Conservation (phyloP, 2,113 vertebrate genomes). For the Laterallus jamaicensis region DNA sequence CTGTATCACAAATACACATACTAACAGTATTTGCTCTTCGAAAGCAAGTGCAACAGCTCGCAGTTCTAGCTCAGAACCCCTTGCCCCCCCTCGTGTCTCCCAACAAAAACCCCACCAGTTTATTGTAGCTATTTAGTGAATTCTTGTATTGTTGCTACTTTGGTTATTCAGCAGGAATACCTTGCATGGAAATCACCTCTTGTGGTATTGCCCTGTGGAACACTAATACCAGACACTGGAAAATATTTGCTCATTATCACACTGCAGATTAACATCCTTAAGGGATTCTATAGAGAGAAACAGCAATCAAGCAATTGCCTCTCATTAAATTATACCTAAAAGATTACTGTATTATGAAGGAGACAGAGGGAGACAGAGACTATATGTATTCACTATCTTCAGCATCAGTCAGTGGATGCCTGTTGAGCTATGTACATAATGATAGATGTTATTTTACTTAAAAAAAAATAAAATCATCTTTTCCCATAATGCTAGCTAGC, state of each 20-base stretch:
- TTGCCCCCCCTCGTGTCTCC: too few relatives aligned
- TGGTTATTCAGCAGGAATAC: not conserved
- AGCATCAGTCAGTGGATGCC: not conserved
- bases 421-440: not conserved
- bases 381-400: not conserved
- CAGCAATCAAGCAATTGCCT: not conserved
- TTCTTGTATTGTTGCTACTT: not conserved
- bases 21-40: not conserved
- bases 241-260: conserved; percentile 10
- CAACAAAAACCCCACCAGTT: not conserved
- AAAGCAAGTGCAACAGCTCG: not conserved
- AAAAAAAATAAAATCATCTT: not conserved
- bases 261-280: not conserved
- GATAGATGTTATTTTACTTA: not conserved
- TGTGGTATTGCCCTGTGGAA: not conserved
- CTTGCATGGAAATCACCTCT: not conserved
- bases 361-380: not conserved
- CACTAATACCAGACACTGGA: not conserved
- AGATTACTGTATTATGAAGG: not conserved
- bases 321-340: conserved; percentile 13
- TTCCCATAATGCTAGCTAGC: not conserved
- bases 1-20: not conserved
- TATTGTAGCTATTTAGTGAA: not conserved
- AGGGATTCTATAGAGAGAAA: not conserved
- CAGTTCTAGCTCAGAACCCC: not conserved